These are phyloP conservation scores for Seira sanloemensis DNA, from an alignment of 2,888 invertebrate species.

Conservation along the genomic window DNA sequence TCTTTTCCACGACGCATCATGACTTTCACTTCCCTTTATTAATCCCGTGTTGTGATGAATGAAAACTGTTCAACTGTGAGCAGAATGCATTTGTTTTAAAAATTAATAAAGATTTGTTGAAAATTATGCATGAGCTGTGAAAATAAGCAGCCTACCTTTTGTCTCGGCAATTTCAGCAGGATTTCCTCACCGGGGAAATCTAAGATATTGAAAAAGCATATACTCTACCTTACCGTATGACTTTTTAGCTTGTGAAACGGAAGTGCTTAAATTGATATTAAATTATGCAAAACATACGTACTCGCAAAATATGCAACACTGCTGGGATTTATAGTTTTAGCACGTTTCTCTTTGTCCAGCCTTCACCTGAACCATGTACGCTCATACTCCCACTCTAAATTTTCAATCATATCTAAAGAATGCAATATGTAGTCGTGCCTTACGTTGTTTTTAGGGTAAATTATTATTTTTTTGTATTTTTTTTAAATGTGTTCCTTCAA, in stretches of 20 bases:
- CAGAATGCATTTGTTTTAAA: slow-evolving; percentile 33
- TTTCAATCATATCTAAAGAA: too few species aligned
- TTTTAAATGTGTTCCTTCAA: neutral
- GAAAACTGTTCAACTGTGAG: neutral
- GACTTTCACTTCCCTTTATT: neutral
- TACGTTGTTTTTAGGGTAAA: too few species aligned
- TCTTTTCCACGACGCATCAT: too few species aligned
- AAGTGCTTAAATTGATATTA: too few species aligned
- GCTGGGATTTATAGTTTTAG: neutral
- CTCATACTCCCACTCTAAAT: neutral
- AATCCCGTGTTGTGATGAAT: slow-evolving; percentile 14
- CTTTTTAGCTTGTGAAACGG: too few species aligned
- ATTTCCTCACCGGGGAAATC: slow-evolving; percentile 29
- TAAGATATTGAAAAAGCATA: neutral
- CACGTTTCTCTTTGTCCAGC: neutral
- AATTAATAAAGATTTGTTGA: slow-evolving; percentile 12
- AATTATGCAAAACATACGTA: too few species aligned
- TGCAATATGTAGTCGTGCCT: too few species aligned
- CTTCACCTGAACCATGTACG: too few species aligned
- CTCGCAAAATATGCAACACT: too few species aligned
- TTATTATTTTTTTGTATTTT: too few species aligned
- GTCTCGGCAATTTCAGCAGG: too few species aligned
- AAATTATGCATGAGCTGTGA: neutral
- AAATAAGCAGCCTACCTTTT: neutral
- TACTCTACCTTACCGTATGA: neutral